Evolutionary conservation across 2,888 invertebrate species (phyloP), one percentile per base, ranked within the genome.

Genomic region (Drosophila nigritarsus): DNA sequence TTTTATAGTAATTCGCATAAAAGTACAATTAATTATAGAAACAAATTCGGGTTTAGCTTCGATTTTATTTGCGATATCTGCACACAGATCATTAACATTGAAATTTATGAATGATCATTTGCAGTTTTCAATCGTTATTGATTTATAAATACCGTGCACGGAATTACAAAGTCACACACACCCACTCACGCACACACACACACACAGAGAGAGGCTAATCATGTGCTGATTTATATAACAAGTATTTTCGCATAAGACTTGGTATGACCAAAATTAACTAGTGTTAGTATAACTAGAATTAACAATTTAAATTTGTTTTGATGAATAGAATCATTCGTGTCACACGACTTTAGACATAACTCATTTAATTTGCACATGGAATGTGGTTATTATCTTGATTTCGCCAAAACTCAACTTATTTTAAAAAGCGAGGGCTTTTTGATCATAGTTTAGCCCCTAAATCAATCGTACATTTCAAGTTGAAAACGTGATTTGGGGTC

Each of bases 21-120:
- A 78, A 70, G 67, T 65, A 66, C 48, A 75, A 81, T 87, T 89
- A 81, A 87, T 90, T 90, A 82, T 82, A 64, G 50, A 66, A 65
- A 56, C 68, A 75, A 72, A 54, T 64, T 61, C 6, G 48, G 18
- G 42, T 63, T 65, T 59, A 56, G 64, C 68, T 70, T 56, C 54
- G 64, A 64, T 72, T 65, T 63, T 36, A 60, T 65, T 60, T 62
- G 61, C 54, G 51, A 75, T 79, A 65, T 75, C 65, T 68, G 68
- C 54, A 61, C 66, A 61, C 51, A 54, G 65, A 73, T 75, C 73
- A 83, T 75, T 90, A 78, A 45, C 50, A 74, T 74, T 68, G 61
- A 79, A 74, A 82, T 85, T 86, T 86, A 86, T 85, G 89, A 89
- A 88, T 86, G 78, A 90, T 74, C 82, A 63, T 73, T 68, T 65